These are phyloP conservation scores for Carassius auratus DNA, from an alignment of 2,113 vertebrate species.

Conservation along the genomic window DNA sequence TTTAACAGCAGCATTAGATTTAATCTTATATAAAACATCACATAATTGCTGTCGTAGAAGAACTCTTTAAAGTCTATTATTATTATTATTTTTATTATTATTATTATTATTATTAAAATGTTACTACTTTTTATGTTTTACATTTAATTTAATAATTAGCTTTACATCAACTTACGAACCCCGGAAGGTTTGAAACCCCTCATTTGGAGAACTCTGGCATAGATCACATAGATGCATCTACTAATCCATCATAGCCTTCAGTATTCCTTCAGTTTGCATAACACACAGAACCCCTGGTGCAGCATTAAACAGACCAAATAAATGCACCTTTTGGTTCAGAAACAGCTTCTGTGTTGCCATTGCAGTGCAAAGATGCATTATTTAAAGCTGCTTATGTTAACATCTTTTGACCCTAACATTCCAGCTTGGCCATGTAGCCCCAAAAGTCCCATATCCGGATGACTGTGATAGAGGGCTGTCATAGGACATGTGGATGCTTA, in stretches of 20 bases:
- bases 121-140: no score
- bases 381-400: constrained; percentile 16
- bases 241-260: not conserved
- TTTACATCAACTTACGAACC: no score
- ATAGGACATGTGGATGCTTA: not conserved
- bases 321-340: not conserved
- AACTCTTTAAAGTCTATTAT: no score
- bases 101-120: no score
- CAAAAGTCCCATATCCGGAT: not conserved
- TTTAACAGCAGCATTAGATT: no score
- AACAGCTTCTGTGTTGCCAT: not conserved
- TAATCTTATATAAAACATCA: no score
- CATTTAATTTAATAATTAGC: no score
- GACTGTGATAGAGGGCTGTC: not conserved
- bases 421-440: not conserved
- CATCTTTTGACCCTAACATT: constrained; percentile 5
- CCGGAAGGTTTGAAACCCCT: no score
- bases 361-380: not conserved
- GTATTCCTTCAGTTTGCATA: not conserved
- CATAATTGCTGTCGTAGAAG: no score
- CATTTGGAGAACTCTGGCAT: not conserved
- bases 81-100: no score
- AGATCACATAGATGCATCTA: not conserved
- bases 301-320: not conserved
- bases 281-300: not conserved